phyloP scores from a whole-genome alignment of 2,797 vertebrate genomes.

The Sebastiscus tertius region DNA sequence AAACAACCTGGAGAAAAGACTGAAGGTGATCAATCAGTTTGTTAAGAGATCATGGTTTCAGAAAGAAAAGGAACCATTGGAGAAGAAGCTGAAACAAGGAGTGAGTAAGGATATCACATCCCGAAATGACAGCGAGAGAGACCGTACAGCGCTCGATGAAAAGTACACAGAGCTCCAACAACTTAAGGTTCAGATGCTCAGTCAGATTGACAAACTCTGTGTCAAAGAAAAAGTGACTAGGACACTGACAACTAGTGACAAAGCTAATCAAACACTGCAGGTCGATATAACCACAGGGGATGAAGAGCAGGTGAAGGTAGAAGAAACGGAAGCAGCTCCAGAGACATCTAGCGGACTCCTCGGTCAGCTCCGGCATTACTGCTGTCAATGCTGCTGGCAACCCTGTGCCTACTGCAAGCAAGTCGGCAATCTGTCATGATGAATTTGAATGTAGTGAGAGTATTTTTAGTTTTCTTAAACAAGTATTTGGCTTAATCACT shows the following conservation, averaged over 20 bases:
- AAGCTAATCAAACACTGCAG: constrained; percentile 49
- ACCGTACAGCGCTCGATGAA: constrained; percentile 14
- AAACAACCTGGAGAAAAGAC: constrained; percentile 56
- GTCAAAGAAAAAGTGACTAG: background rate
- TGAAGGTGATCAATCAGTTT: constrained; percentile 41
- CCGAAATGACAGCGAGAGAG: constrained; percentile 5
- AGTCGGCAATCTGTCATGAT: background rate
- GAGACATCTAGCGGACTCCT: constrained; percentile 35
- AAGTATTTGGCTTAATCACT: background rate
- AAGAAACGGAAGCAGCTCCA: background rate
- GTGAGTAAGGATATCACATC: background rate
- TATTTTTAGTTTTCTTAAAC: background rate
- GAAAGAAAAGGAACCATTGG: constrained; percentile 44
- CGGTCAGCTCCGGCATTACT: constrained; percentile 49
- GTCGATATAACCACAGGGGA: background rate
- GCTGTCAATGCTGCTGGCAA: constrained; percentile 54
- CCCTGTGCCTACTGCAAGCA: constrained; percentile 45
- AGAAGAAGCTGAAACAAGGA: constrained; percentile 17
- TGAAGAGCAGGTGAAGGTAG: background rate
- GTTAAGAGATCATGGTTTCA: constrained; percentile 40
- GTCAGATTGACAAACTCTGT: constrained; percentile 44
- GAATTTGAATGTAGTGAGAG: background rate
- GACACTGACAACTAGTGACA: constrained; percentile 22
- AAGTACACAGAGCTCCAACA: constrained; percentile 58
- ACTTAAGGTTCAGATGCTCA: constrained; percentile 39